Evolutionary conservation across 64 coral and sea anemone genomes (phyloP).

Genomic region (Acropora yongei): DNA sequence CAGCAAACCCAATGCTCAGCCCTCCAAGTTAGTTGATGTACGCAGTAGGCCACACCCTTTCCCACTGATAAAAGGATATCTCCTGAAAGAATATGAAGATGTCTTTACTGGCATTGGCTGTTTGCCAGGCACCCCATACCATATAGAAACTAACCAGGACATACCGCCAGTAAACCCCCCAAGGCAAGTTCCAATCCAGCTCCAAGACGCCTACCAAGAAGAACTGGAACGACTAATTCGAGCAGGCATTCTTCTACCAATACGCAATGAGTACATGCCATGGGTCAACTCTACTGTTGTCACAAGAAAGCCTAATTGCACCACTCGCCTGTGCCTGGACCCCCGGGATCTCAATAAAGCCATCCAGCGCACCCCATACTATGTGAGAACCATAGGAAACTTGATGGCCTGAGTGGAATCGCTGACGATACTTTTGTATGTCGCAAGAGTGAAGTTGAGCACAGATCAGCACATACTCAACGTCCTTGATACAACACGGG

Average conservation of each 20-base stretch:
- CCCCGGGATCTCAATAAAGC: constrained; percentile 36
- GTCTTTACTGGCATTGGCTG: constrained; percentile 53
- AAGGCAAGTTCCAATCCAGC: constrained; percentile 46
- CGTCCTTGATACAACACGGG: too few relatives aligned
- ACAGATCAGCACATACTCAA: constrained; percentile 3
- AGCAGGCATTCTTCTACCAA: background rate
- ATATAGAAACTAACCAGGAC: constrained; percentile 49
- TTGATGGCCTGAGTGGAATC: constrained; percentile 37
- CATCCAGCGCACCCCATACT: constrained; percentile 3
- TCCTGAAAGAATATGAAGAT: constrained; percentile 59
- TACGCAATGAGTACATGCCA: constrained; percentile 50
- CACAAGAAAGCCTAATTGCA: constrained; percentile 12
- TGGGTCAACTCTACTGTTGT: constrained; percentile 58
- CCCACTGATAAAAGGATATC: constrained; percentile 50
- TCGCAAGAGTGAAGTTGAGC: constrained; percentile 48
- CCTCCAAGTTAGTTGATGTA: constrained; percentile 36
- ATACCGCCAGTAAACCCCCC: constrained; percentile 35
- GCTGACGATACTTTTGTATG: constrained; percentile 64
- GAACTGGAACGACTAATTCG: constrained; percentile 46
- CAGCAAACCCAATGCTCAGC: background rate
- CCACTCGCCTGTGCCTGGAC: constrained; percentile 34
- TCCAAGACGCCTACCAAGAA: constrained; percentile 50
- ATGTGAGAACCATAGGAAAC: constrained; percentile 9
- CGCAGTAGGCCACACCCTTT: constrained; percentile 50
- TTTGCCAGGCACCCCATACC: constrained; percentile 54